A percentile compares a stretch with the other conserved stretches of the same genome.
phyloP scores from a whole-genome alignment of 2,113 vertebrate species.

The Piliocolobus tephrosceles region DNA sequence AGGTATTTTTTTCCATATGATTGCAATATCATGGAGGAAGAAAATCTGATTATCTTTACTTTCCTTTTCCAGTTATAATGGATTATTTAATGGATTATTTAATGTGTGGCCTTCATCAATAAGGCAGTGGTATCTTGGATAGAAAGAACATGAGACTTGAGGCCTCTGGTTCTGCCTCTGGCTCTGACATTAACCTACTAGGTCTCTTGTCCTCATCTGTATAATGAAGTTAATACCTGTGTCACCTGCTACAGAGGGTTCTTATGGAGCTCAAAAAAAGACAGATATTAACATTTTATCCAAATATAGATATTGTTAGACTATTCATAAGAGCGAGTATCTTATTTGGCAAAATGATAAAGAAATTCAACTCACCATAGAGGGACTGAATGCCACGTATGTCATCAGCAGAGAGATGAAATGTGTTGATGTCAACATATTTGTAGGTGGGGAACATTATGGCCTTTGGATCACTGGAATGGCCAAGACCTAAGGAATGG shows the following conservation, averaged over 20 bases:
- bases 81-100: background rate
- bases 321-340: background rate
- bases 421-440: slow-evolving; percentile 77
- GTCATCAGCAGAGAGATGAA: slow-evolving; percentile 85
- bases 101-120: background rate
- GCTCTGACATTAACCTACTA: background rate
- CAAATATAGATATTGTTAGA: background rate
- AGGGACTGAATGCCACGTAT: slow-evolving; percentile 85
- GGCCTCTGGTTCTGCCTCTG: background rate
- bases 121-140: background rate
- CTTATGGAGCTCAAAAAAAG: background rate
- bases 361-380: slow-evolving; percentile 83
- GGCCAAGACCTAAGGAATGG: slow-evolving; percentile 88
- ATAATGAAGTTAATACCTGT: background rate
- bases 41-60: background rate
- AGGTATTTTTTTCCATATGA: background rate
- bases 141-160: background rate
- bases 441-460: slow-evolving; percentile 88
- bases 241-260: background rate
- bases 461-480: slow-evolving; percentile 81
- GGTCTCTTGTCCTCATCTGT: background rate
- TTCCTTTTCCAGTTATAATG: background rate
- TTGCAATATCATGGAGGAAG: background rate
- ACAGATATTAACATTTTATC: background rate
- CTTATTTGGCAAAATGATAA: background rate